Base-by-base conservation (phyloP, 1,140 invertebrate genomes). In the Oppia nitens region DNA sequence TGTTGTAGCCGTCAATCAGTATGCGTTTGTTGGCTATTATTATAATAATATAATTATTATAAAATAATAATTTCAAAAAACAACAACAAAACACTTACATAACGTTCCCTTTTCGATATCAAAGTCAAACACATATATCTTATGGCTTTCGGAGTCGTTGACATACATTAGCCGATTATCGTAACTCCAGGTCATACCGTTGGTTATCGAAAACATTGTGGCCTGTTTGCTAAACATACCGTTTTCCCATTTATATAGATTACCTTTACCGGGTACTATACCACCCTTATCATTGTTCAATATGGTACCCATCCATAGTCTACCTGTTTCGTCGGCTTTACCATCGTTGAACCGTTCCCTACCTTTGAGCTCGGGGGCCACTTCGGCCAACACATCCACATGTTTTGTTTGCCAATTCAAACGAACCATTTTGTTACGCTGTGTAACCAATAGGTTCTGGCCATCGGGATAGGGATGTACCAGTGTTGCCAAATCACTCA, bases 241-340 rank as follows among this genome's bases (percentile, higher is more conserved):
- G 28, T 25, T n/a, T 23, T 59, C 49, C 17, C 63, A 21, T 2
- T 53, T 40, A 17, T 40, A 40, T 9, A 40, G 29, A 25, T 21
- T 57, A 2, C 69, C 70, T 20, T 60, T 56, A 24, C 58, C 62
- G 1, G 40, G 57, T 47, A 60, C 62, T 11, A 64, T 20, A 6
- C 28, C 59, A 11, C 63, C 68, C 0, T 25, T 21, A 17, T 17
- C 32, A n/a, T n/a, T n/a, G 6, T 40, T 17, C 32, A 40, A 40
- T 40, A 71, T 71, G 1, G 71, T 72, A 70, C 85, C 85, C 61
- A 79, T 76, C 79, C 83, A 88, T 1, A 92, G 71, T 40, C 85
- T 73, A 47, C 88, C 88, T 14, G 68, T 69, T 0, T 79, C 76
- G 70, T 93, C 88, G 57, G 81, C 83, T 73, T 92, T 93, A n/a